Evolutionary conservation across 2,888 invertebrate species (phyloP), one percentile per base, ranked within the genome.

Genomic region (Harpalus rufipes): DNA sequence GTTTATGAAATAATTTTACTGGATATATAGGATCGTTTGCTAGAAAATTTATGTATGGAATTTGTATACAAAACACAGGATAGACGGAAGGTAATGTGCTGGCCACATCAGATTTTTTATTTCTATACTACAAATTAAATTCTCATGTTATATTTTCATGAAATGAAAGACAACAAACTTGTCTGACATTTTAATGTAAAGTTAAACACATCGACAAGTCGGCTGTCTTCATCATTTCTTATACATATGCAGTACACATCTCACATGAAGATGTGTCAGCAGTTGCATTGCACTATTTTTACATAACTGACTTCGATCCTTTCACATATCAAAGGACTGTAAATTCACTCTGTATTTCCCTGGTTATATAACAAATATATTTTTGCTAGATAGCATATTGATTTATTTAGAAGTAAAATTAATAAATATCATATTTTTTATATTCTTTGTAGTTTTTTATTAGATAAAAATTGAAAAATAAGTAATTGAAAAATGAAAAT

Each of bases 271-370:
- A 51, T 12, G 44, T 51, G 44, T 51, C 44, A 12, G 8, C 44
- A 51, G 39, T 68, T 68, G 68, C 32, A 68, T 68, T 39, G 68
- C 68, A 21, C 5, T 21, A 18, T 63, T 63, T 63, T 63, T 63
- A 63, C 63, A 63, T 68, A 68, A 68, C 68, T 68, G 68, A 68
- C 14, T 68, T 68, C 39, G 39, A 68, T 51, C 44, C 12, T 51
- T 32, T 12, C 44, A 39, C 32, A 39, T 39, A 68, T 68, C 68
- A 68, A 68, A 39, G 32, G 14, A 68, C 14, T 68, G 25, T 6
- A 25, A 68, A 68, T 68, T 68, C 68, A 39, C 25, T 68, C 25
- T 39, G 32, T 68, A 39, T 68, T 68, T 68, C 32, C 32, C 12
- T 14, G 68, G 32, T 39, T 14, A 68, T 68, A 25, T 21, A 18